A percentile compares a stretch with the other conserved stretches of the same genome.
These are phyloP conservation scores for Xiphorhynchus elegans DNA, from an alignment of 2,113 vertebrate species.

Conservation along the genomic window DNA sequence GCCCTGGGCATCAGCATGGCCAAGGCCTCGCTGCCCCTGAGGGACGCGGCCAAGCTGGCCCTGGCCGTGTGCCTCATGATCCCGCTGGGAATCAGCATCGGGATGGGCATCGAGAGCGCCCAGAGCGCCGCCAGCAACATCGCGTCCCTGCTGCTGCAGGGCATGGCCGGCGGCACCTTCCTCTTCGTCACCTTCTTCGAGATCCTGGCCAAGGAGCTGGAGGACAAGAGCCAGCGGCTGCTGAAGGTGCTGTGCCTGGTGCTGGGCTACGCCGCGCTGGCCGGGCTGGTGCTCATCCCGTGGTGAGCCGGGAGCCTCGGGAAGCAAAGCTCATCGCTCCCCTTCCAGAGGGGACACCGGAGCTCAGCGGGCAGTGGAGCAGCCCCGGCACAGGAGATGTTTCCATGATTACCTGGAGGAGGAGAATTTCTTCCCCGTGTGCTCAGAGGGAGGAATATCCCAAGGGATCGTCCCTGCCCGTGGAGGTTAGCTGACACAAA, in stretches of 20 bases:
- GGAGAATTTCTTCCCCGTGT: not conserved
- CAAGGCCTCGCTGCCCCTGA: constrained; percentile 75
- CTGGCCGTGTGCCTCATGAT: constrained; percentile 86
- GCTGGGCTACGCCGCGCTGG: constrained; percentile 84
- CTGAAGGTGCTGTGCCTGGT: constrained; percentile 91
- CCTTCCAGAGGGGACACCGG: not conserved
- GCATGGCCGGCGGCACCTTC: constrained; percentile 88
- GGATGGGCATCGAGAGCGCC: constrained; percentile 86
- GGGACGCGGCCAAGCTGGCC: constrained; percentile 83
- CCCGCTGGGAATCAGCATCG: constrained; percentile 82
- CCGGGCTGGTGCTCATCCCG: constrained; percentile 84
- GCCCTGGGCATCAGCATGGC: constrained; percentile 89
- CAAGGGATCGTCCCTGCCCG: not conserved
- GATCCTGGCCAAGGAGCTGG: constrained; percentile 88
- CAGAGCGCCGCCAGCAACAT: constrained; percentile 74
- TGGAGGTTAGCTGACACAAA: not conserved
- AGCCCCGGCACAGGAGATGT: fast-evolving
- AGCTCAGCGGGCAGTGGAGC: not conserved
- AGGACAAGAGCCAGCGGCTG: constrained; percentile 86
- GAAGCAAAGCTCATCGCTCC: fast-evolving
- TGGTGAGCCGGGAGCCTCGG: constrained; percentile 68
- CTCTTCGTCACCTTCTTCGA: constrained; percentile 93
- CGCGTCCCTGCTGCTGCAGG: constrained; percentile 86
- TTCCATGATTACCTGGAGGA: not conserved
- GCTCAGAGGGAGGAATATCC: not conserved